Conservation (phyloP, 1,140 invertebrate genomes). For the Solenopsis fugax region DNA sequence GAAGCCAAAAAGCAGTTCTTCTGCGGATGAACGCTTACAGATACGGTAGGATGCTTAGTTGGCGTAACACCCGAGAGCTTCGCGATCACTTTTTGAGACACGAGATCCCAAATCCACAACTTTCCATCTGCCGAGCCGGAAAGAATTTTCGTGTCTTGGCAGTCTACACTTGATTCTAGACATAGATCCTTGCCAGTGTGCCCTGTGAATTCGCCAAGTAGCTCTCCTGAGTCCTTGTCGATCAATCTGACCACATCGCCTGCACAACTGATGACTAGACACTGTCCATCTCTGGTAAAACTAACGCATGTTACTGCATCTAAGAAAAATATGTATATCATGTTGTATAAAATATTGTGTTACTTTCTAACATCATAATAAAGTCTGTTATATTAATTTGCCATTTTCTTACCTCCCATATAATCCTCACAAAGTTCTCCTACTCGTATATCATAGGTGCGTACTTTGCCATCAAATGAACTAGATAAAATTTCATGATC, state of each 20-base stretch:
- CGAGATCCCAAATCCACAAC: slow-evolving; percentile 95
- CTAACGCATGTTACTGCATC: slow-evolving; percentile 91
- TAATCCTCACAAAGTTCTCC: slow-evolving; percentile 95
- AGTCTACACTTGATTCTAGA: slow-evolving; percentile 94
- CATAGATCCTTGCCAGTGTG: slow-evolving; percentile 93
- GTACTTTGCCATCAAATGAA: slow-evolving; percentile 95
- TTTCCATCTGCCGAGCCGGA: slow-evolving; percentile 95
- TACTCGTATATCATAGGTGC: slow-evolving; percentile 96
- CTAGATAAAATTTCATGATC: slow-evolving; percentile 96
- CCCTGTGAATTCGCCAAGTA: slow-evolving; percentile 93
- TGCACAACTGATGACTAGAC: slow-evolving; percentile 93
- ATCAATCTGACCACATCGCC: slow-evolving; percentile 94
- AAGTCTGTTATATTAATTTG: slow-evolving; percentile 1
- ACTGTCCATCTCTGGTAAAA: slow-evolving; percentile 95
- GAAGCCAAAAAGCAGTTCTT: slow-evolving; percentile 90
- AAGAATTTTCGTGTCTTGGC: slow-evolving; percentile 93
- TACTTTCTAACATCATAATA: background rate
- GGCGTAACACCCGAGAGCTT: slow-evolving; percentile 85
- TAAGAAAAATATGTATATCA: slow-evolving; percentile 80
- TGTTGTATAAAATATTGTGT: background rate
- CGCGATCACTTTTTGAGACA: slow-evolving; percentile 89
- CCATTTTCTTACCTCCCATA: slow-evolving; percentile 90
- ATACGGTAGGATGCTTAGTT: slow-evolving; percentile 83
- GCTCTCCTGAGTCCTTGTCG: slow-evolving; percentile 95
- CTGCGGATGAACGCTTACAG: slow-evolving; percentile 91